Conservation (phyloP, 2,888 invertebrate genomes). For the Erynnis tages region DNA sequence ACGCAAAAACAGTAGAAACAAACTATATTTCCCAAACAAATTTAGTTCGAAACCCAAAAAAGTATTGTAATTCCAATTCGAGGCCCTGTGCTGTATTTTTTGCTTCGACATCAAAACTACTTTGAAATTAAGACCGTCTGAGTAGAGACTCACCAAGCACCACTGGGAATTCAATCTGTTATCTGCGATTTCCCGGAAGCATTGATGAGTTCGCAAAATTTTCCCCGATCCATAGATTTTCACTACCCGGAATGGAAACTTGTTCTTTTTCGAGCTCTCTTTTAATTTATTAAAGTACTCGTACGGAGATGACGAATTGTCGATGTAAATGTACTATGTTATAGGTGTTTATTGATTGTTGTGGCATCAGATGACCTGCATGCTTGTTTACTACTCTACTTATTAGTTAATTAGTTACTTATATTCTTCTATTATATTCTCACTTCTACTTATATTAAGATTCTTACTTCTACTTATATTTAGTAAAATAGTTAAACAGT, state of each 20-base stretch:
- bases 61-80: not conserved
- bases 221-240: constrained; percentile 3
- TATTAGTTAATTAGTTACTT: too few relatives aligned
- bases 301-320: not conserved
- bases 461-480: too few relatives aligned
- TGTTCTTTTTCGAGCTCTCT: not conserved
- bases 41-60: too few relatives aligned
- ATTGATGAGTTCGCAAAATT: constrained; percentile 6
- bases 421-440: too few relatives aligned
- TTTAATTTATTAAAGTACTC: not conserved
- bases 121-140: constrained; percentile 10
- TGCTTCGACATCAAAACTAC: constrained; percentile 1
- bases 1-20: too few relatives aligned
- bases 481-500: too few relatives aligned
- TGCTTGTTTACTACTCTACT: too few relatives aligned
- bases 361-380: too few relatives aligned
- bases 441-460: too few relatives aligned
- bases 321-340: not conserved
- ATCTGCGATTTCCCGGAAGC: constrained; percentile 6
- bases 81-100: not conserved
- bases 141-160: constrained; percentile 1
- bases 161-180: constrained; percentile 15
- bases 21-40: too few relatives aligned
- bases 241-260: not conserved
- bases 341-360: too few relatives aligned